A percentile compares a stretch with the other conserved stretches of the same genome.
phyloP scores from a whole-genome alignment of 2,888 invertebrate species.

The Stenurella melanura region DNA sequence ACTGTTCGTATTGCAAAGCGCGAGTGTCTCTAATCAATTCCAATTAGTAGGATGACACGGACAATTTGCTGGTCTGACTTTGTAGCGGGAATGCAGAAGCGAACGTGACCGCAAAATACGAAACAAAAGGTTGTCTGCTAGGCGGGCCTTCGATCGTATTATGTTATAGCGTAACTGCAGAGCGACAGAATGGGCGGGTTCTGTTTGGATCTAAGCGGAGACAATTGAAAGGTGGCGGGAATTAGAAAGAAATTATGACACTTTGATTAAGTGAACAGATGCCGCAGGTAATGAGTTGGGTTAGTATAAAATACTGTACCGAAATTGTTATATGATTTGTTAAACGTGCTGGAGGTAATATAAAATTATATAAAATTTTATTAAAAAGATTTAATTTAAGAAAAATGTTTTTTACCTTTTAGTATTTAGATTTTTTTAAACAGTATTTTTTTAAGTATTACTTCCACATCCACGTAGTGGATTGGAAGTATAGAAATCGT shows the following conservation, averaged over 20 bases:
- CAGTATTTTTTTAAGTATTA: too few species aligned
- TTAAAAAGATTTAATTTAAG: too few species aligned
- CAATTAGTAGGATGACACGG: slow-evolving; percentile 63
- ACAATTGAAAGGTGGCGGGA: not conserved
- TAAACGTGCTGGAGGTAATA: too few species aligned
- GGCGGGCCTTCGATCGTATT: slow-evolving; percentile 43
- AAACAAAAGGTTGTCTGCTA: slow-evolving; percentile 55
- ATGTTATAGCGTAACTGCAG: slow-evolving; percentile 34
- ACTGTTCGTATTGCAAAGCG: slow-evolving; percentile 34
- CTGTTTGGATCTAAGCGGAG: not conserved
- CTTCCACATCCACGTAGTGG: too few species aligned
- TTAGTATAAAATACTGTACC: not conserved
- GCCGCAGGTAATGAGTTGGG: not conserved
- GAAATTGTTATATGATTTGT: not conserved
- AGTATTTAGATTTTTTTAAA: too few species aligned
- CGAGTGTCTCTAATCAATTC: slow-evolving; percentile 62
- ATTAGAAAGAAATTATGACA: slow-evolving; percentile 2
- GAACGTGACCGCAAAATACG: slow-evolving; percentile 61
- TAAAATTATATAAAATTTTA: too few species aligned
- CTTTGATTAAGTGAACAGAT: not conserved
- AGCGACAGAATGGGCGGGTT: not conserved
- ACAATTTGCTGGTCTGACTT: slow-evolving; percentile 60
- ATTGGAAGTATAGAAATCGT: too few species aligned
- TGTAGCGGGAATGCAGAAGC: slow-evolving; percentile 56
- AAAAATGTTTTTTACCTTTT: too few species aligned